phyloP scores from a whole-genome alignment of 2,797 vertebrate genomes.

The Taeniopygia guttata region DNA sequence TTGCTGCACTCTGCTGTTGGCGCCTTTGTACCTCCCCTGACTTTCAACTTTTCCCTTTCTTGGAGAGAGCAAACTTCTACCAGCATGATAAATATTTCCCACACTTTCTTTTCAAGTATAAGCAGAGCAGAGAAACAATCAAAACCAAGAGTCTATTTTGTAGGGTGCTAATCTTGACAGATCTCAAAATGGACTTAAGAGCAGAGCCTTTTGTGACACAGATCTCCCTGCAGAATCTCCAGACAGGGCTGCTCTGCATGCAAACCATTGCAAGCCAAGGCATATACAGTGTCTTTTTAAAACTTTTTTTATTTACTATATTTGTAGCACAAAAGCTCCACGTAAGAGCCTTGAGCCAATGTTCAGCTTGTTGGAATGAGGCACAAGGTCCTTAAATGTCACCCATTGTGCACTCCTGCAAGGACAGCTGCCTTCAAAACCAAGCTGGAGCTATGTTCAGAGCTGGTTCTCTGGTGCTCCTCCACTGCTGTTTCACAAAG shows the following conservation, averaged over 20 bases:
- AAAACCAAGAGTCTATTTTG: not conserved
- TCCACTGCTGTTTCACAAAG: not conserved
- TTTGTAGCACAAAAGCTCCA: not conserved
- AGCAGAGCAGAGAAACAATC: not conserved
- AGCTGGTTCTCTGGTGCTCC: not conserved
- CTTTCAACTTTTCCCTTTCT: not conserved
- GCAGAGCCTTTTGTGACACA: not conserved
- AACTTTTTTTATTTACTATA: not conserved
- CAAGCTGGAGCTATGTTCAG: not conserved
- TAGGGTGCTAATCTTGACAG: not conserved
- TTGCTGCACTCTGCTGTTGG: not conserved
- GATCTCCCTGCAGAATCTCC: not conserved
- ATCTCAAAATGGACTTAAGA: not conserved
- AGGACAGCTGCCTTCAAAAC: not conserved
- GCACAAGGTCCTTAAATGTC: not conserved
- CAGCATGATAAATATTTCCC: not conserved
- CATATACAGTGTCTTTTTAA: not conserved
- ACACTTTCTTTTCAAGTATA: not conserved
- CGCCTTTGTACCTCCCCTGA: rapidly evolving
- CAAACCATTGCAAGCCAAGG: not conserved
- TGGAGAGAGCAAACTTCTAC: not conserved
- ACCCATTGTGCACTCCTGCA: not conserved
- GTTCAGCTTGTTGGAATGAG: not conserved
- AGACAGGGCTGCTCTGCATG: not conserved
- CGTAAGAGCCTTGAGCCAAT: not conserved